phyloP scores from a whole-genome alignment of 1,140 invertebrate species.

The Musca vetustissima region DNA sequence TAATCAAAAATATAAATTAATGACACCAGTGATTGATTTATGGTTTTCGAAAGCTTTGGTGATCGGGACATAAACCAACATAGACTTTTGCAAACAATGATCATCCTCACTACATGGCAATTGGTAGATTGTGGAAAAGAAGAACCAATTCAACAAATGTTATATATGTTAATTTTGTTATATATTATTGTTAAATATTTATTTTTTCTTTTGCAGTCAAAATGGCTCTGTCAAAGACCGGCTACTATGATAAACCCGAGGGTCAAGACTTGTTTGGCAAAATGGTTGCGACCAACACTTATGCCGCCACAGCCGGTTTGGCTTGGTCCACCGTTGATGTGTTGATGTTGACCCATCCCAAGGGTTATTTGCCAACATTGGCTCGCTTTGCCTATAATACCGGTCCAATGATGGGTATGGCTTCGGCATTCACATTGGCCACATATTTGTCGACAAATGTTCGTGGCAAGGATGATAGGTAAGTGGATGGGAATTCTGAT shows the following conservation, averaged over 20 bases:
- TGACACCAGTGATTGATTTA: too few species aligned
- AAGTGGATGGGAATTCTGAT: conserved; percentile 22
- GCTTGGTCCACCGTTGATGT: conserved; percentile 61
- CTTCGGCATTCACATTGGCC: conserved; percentile 64
- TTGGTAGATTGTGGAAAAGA: too few species aligned
- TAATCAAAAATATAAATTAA: too few species aligned
- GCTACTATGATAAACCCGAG: conserved; percentile 72
- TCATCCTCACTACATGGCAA: too few species aligned
- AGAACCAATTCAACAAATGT: too few species aligned
- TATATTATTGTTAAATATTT: not conserved
- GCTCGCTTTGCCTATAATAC: conserved; percentile 60
- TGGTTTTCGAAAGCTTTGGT: not conserved
- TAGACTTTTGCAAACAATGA: not conserved
- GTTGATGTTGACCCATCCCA: conserved; percentile 61
- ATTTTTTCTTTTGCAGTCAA: conserved; percentile 14
- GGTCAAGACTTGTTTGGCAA: conserved; percentile 68
- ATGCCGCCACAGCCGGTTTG: conserved; percentile 58
- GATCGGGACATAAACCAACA: not conserved
- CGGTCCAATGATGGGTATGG: conserved; percentile 65
- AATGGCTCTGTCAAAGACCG: conserved; percentile 49
- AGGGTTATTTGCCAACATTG: conserved; percentile 57
- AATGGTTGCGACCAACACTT: conserved; percentile 63
- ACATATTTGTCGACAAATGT: conserved; percentile 62
- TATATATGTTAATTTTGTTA: not conserved
- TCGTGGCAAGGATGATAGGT: conserved; percentile 67